Base-by-base conservation (phyloP, 1,140 invertebrate genomes). In the Leucophenga varia region DNA sequence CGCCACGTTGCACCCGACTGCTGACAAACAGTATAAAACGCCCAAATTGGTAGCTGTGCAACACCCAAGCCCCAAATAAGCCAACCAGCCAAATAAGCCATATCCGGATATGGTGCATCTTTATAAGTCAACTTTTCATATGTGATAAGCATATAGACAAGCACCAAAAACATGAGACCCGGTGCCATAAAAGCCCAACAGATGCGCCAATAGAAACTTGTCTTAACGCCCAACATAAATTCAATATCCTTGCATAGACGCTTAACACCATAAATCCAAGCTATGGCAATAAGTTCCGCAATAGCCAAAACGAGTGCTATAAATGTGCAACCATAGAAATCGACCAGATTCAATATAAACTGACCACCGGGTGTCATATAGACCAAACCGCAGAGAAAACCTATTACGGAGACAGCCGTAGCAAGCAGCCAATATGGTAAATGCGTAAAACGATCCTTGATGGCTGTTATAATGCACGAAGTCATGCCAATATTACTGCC, bases 281-380 rank as follows among this genome's bases (percentile, higher is more conserved):
- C 79, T 5, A 91, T 73, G 6, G 80, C 85, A 18, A 83, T 74
- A 3, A 88, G 80, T 75, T 93, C 88, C 16, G 84, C 76, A 9
- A 86, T 84, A 5, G 86, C 87, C 20, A 90, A 78, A 40, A 90
- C 81, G 43, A 91, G 82, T 14, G 89, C 84, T 40, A 90, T 82
- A 54, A 91, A 89, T 2, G 89, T 88, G 19, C 86, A 87, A 7
- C 86, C 91, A 69, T 89, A 95, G 59, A 85, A 85, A 71, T 96
- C 92, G 21, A 95, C 85, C 13, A 96, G 74, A 43, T 84, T 88
- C 19, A 96, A 77, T 22, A 95, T 83, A 63, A 87, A 93, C 64
- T 91, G 89, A 1, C 93, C 93, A 39, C 91, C 93, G 42, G 88
- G 87, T 10, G 88, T 90, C 38, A 87, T 81, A 56, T 89, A 91